Percentiles rank a stretch among this genome's conserved stretches.
Evolutionary conservation across 2,113 vertebrate species (phyloP).

Genomic region (Cairina moschata): DNA sequence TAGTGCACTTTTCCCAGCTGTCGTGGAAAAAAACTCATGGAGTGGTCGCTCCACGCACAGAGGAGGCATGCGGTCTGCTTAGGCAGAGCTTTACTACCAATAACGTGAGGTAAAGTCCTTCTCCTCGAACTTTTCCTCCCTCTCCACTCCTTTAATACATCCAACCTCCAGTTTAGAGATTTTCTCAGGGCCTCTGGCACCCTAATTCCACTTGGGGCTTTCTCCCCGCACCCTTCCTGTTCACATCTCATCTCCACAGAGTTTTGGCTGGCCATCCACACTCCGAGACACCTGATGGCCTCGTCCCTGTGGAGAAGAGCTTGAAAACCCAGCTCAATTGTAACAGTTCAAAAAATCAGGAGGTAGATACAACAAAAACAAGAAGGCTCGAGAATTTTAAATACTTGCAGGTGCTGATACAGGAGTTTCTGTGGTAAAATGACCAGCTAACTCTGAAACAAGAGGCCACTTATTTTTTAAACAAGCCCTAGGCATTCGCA

Average conservation of each 20-base stretch:
- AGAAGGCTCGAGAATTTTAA: slow-evolving; percentile 1
- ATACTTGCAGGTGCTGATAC: neutral
- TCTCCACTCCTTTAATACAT: neutral
- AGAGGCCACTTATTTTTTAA: neutral
- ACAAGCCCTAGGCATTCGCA: neutral
- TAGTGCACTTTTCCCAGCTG: neutral
- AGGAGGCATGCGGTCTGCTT: neutral
- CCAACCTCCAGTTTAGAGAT: neutral
- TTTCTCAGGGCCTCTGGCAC: neutral
- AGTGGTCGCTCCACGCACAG: neutral
- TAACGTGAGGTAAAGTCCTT: neutral
- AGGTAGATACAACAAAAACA: neutral
- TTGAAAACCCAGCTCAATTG: neutral
- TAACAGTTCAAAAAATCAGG: neutral
- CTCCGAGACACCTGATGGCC: neutral
- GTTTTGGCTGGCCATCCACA: neutral
- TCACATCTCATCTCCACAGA: neutral
- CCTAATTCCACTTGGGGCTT: neutral
- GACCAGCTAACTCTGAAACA: neutral
- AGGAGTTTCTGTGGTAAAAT: neutral
- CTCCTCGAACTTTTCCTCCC: neutral
- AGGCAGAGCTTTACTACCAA: neutral
- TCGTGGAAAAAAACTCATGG: too few relatives aligned
- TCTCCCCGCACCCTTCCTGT: neutral
- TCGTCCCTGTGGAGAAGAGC: neutral